Percentiles rank a stretch among this genome's conserved stretches.
Conservation (phyloP, 1,140 invertebrate genomes). For the Zaprionus lachaisei region DNA sequence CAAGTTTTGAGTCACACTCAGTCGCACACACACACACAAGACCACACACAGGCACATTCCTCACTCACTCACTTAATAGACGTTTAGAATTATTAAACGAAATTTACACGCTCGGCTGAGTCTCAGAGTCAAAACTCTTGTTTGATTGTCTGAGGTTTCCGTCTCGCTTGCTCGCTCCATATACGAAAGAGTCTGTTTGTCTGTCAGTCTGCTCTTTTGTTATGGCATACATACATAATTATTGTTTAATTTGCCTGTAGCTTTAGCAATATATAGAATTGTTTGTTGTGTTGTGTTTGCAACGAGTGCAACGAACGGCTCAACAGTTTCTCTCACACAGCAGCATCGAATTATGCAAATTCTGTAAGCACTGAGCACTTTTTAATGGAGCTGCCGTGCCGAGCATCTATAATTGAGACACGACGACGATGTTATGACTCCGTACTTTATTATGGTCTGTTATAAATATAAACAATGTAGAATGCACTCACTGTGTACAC, state of each 20-base stretch:
- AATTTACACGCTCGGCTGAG: constrained; percentile 64
- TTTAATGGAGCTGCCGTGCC: constrained; percentile 62
- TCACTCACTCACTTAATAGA: constrained; percentile 17
- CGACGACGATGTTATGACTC: neutral
- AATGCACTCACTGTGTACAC: constrained; percentile 7
- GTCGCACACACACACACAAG: constrained; percentile 2
- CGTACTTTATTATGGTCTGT: constrained; percentile 23
- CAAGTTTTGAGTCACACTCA: constrained; percentile 39
- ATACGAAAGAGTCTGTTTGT: constrained; percentile 47
- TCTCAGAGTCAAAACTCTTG: constrained; percentile 21
- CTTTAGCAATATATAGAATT: constrained; percentile 52
- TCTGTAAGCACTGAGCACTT: constrained; percentile 42
- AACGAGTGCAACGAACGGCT: constrained; percentile 41
- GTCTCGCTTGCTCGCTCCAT: constrained; percentile 47
- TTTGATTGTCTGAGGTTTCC: constrained; percentile 34
- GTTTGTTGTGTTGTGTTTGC: constrained; percentile 52
- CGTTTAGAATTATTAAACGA: constrained; percentile 68
- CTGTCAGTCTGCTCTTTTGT: constrained; percentile 35
- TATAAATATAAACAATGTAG: constrained; percentile 17
- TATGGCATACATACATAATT: constrained; percentile 76
- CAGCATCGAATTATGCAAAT: constrained; percentile 56
- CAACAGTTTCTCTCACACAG: neutral
- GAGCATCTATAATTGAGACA: constrained; percentile 50
- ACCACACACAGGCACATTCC: constrained; percentile 3
- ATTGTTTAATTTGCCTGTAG: constrained; percentile 73